Evolutionary conservation across 2,888 invertebrate species (phyloP).

Genomic region (Drosophila monieri): DNA sequence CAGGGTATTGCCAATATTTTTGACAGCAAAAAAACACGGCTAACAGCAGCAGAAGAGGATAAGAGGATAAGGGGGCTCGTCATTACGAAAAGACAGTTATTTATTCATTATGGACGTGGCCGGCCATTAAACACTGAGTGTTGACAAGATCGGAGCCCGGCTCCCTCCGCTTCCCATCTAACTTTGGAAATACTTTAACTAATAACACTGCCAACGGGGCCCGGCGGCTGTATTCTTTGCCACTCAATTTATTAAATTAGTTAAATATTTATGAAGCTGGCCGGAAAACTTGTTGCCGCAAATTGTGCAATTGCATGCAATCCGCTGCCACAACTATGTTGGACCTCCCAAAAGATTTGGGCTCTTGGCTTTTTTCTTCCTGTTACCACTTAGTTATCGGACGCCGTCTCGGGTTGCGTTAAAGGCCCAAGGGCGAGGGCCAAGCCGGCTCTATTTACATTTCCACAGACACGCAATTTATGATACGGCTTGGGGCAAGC

Average conservation of each 20-base stretch:
- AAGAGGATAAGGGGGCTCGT: background rate
- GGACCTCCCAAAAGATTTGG: constrained; percentile 35
- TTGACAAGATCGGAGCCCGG: constrained; percentile 6
- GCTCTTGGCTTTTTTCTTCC: background rate
- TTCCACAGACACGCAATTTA: constrained; percentile 59
- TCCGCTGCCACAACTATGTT: constrained; percentile 13
- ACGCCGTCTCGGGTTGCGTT: constrained; percentile 28
- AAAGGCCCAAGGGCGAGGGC: too few species aligned
- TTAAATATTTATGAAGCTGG: constrained; percentile 37
- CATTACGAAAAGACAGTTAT: constrained; percentile 6
- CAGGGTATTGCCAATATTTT: background rate
- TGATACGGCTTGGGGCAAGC: constrained; percentile 37
- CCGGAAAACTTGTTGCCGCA: constrained; percentile 33
- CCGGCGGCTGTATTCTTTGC: constrained; percentile 29
- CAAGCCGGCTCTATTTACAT: constrained; percentile 48
- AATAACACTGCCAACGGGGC: constrained; percentile 4
- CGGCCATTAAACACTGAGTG: background rate
- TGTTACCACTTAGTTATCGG: constrained; percentile 32
- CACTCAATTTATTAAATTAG: constrained; percentile 42
- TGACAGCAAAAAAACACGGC: background rate
- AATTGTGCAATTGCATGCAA: constrained; percentile 36
- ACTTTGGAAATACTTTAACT: constrained; percentile 22
- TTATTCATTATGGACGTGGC: constrained; percentile 8
- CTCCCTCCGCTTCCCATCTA: constrained; percentile 10
- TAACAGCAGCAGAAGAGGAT: background rate